Evolutionary conservation across 2,113 vertebrate genomes (phyloP), one percentile per base, ranked within the genome.

Genomic region (Xerus inauris): DNA sequence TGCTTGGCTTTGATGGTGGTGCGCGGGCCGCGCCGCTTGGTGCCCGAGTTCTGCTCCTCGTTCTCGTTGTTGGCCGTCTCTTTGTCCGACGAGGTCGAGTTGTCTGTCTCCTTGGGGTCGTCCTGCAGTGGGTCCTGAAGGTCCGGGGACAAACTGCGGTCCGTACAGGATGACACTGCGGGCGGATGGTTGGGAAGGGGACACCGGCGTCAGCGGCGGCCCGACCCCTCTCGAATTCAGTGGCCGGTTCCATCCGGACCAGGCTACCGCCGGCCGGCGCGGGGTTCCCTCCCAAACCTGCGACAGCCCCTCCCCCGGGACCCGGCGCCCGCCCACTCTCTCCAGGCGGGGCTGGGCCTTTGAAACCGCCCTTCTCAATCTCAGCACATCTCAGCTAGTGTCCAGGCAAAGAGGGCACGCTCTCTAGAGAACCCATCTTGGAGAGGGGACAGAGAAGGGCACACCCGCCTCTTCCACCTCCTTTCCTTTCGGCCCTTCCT

Each of bases 1-100:
- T 99, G 99, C 97, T 99, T 99, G 98, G 99, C 99, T 97, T 99
- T 99, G 98, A 99, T 99, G 97, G 99, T 99, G 98, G 99, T 99
- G 91, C 99, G 99, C 30, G 99, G 99, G 5, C 99, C 99, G 91
- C 99, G 98, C 92, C 99, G 83, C 87, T 99, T 99, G 79, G 99
- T 98, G 73, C 99, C 99, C 7, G 99, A 99, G 98, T 99, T 99
- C 98, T 99, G 99, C 98, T 99, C 99, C 98, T 99, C 99, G 65
- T 99, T 99, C 98, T 99, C 99, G 51, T 99, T 99, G 98, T 99
- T 99, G 98, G 99, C 99, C 54, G 99, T 99, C 98, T 99, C 99
- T 98, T 99, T 99, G 98, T 99, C 99, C 3, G 99, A 99, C 57
- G 99, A 99, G 89, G 99, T 99, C 4, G 99, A 99, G 97, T 99